Conservation (phyloP, 64 coral and sea anemone species). For the Pocillopora damicornis region DNA sequence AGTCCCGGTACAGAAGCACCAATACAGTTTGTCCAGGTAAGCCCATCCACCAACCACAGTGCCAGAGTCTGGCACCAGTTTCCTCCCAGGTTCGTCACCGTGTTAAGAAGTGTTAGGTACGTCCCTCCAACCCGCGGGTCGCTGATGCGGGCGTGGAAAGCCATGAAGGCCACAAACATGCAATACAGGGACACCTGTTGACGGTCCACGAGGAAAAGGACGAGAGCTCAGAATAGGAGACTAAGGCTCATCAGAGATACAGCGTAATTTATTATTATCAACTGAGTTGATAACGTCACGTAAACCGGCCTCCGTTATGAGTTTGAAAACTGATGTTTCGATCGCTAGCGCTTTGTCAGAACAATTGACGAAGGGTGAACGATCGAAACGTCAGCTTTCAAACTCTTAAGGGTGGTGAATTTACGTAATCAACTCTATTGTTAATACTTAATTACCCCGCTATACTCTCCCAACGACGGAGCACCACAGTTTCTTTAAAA, state of each 20-base stretch:
- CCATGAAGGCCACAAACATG: conserved; percentile 93
- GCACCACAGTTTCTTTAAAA: too few relatives aligned
- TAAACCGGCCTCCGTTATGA: too few relatives aligned
- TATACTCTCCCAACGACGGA: too few relatives aligned
- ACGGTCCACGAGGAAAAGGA: neutral
- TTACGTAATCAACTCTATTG: too few relatives aligned
- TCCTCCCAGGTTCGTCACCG: conserved; percentile 80
- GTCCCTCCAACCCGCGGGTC: conserved; percentile 93
- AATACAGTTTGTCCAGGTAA: conserved; percentile 80
- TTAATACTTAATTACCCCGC: too few relatives aligned
- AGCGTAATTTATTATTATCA: too few relatives aligned
- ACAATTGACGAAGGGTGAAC: too few relatives aligned
- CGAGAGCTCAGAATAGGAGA: neutral
- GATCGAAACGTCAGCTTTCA: too few relatives aligned
- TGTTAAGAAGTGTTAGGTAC: conserved; percentile 94
- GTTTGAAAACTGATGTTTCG: too few relatives aligned
- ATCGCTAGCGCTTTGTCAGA: too few relatives aligned
- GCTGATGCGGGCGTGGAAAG: conserved; percentile 81
- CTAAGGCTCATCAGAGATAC: neutral
- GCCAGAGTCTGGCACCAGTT: conserved; percentile 83
- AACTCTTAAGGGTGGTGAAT: too few relatives aligned
- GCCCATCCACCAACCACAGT: conserved; percentile 86
- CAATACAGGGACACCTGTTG: conserved; percentile 86
- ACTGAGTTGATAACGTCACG: too few relatives aligned
- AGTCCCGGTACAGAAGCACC: conserved; percentile 28